Base-by-base conservation (phyloP, 2,113 vertebrate genomes). In the Nothobranchius furzeri region DNA sequence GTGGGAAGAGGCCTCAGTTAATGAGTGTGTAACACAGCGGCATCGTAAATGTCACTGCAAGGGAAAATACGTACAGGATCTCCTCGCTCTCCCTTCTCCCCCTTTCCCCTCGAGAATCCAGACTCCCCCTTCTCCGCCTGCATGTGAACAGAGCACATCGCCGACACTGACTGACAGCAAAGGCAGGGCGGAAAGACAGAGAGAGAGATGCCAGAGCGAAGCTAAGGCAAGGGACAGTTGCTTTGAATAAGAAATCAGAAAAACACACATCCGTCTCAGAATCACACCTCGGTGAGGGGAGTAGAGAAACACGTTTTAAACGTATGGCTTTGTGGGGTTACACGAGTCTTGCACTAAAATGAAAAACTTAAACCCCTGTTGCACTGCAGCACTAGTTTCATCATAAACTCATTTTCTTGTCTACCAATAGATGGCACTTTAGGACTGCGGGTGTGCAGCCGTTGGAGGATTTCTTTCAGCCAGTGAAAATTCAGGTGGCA, bases 81-180 rank as follows among this genome's bases (percentile, higher is more conserved):
- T 85, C 95, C 95, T 72, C 83, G 91, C 42, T 93, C 91, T 79
- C 94, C 95, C 75, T 86, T 64, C 14, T 87, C 85, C 70, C 92
- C 93, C 46, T 79, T 65, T 12, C 73, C 87, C 70, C 88, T 89
- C 12, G 92, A 86, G 80, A 93, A 70, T 82, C 87, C 94, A 13
- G 90, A 67, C 13, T 94, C 91, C 60, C 90, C 92, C 52, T 86
- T 83, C 72, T 93, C 92, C 56, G 90, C 94, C 95, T 97, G 88
- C 17, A 57, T 35, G 70, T 68, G 91, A 78, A 75, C 69, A 82
- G 59, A 88, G 84, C 78, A 81, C 62, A 84, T 82, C 71, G 79
- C 5, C 86, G 7, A 14, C 68, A 87, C 42, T 84, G 72, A 88
- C 66, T 81, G 76, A 87, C 85, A 86, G 78, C 66, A 57, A 51